Evolutionary conservation across 1,140 invertebrate species (phyloP), one percentile per base, ranked within the genome.

Genomic region (Thereuonema tuberculata): DNA sequence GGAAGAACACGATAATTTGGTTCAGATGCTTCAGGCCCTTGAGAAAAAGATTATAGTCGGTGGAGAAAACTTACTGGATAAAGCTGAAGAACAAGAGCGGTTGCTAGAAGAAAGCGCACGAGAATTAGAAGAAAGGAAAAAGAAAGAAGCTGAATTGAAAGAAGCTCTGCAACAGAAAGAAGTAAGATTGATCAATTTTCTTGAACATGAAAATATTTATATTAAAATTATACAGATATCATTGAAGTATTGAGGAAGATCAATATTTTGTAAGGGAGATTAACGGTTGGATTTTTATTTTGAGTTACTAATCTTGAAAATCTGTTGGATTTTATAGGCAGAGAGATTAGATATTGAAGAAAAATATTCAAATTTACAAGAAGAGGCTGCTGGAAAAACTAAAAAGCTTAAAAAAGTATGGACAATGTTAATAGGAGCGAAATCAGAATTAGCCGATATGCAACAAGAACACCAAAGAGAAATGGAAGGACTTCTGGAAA

Each of bases 31-130:
- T 58, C 81, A 86, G 63, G 84, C 85, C 23, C 80, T 99, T 52
- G 92, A 98, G 72, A 92, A 90, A 59, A 93, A 96, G 72, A 94
- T 99, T 56, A 81, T 99, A 23, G 88, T 98, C 9, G 97, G 97
- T 1, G 97, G 96, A 5, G 96, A 98, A 75, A 99, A 99, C 78
- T 78, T 99, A 9, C 78, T 99, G 59, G 94, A 98, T 72, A 98
- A 98, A 71, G 94, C 93, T 0, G 91, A 98, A 73, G 82, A 87
- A 9, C 94, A 99, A 69, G 89, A 98, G 65, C 78, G 84, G 60
- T 75, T 98, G 24, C 76, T 99, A 17, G 90, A 93, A 66, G 87
- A 89, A 61, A 90, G 91, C 1, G 86, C 89, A n/a, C 78, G 80
- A 28, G 94, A 99, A 72, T 75, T 99, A 49, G 89, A 96, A 67